These are phyloP conservation scores for Scolopax bukidnonensis DNA, from an alignment of 2,797 vertebrate genomes.

Conservation along the genomic window DNA sequence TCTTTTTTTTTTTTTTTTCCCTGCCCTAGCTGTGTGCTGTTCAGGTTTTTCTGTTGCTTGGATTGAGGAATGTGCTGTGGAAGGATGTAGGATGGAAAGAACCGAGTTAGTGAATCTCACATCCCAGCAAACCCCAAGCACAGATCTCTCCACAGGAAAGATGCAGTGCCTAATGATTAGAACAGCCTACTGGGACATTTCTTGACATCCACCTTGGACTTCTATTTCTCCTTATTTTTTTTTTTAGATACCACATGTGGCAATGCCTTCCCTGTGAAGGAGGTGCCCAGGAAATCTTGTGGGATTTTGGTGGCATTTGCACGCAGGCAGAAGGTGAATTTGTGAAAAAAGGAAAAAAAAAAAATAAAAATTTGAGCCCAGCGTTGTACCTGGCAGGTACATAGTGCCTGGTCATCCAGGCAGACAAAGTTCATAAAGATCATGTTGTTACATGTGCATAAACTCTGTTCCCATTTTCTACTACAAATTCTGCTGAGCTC, in stretches of 20 bases:
- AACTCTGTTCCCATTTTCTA: background rate
- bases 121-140: background rate
- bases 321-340: background rate
- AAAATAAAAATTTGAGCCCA: background rate
- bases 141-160: background rate
- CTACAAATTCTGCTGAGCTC: background rate
- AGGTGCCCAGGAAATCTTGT: background rate
- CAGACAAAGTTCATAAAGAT: background rate
- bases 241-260: background rate
- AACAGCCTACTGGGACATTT: background rate
- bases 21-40: background rate
- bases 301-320: background rate
- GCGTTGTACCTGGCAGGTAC: background rate
- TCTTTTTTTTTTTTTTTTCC: background rate
- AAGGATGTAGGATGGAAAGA: slow-evolving; percentile 9
- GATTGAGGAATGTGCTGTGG: background rate
- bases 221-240: background rate
- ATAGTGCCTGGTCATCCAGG: background rate
- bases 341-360: background rate
- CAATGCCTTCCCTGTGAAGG: background rate
- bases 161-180: background rate
- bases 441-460: background rate
- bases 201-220: background rate
- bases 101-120: background rate
- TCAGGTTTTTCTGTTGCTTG: background rate